These are phyloP conservation scores for Chrysolina americana DNA, from an alignment of 2,888 invertebrate species.

Conservation along the genomic window DNA sequence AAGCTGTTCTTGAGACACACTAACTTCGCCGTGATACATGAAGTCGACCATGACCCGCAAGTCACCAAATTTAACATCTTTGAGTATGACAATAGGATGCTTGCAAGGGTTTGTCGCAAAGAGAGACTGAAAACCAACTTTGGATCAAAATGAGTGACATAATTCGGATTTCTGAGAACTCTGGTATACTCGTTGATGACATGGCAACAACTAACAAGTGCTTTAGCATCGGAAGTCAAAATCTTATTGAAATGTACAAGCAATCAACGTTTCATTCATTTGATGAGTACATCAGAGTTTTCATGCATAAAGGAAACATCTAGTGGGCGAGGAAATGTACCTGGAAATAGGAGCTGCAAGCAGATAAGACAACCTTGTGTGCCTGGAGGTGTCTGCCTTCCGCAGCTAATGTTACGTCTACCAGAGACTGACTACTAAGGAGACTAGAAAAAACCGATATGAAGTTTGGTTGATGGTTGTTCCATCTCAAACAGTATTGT, in stretches of 20 bases:
- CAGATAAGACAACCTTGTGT: constrained; percentile 91
- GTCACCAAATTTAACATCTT: constrained; percentile 89
- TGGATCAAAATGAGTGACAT: neutral
- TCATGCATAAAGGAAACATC: neutral
- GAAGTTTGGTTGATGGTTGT: constrained; percentile 94
- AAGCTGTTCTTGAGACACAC: constrained; percentile 90
- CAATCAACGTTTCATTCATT: too few relatives aligned
- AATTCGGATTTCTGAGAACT: neutral
- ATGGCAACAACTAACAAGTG: too few relatives aligned
- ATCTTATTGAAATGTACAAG: too few relatives aligned
- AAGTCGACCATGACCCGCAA: constrained; percentile 91
- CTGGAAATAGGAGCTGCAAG: constrained; percentile 95
- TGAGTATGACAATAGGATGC: constrained; percentile 91
- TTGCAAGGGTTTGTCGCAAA: constrained; percentile 90
- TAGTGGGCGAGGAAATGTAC: constrained; percentile 68
- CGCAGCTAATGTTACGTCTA: constrained; percentile 92
- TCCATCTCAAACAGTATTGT: constrained; percentile 80
- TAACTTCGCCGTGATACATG: constrained; percentile 94
- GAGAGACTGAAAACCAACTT: constrained; percentile 74
- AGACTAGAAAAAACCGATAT: constrained; percentile 90
- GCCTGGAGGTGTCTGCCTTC: constrained; percentile 91
- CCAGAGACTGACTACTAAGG: constrained; percentile 86
- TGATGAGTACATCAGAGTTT: neutral
- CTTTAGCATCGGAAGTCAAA: too few relatives aligned
- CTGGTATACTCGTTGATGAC: neutral